These are phyloP conservation scores for Aphodius granarius DNA, from an alignment of 2,888 invertebrate genomes.

Conservation along the genomic window DNA sequence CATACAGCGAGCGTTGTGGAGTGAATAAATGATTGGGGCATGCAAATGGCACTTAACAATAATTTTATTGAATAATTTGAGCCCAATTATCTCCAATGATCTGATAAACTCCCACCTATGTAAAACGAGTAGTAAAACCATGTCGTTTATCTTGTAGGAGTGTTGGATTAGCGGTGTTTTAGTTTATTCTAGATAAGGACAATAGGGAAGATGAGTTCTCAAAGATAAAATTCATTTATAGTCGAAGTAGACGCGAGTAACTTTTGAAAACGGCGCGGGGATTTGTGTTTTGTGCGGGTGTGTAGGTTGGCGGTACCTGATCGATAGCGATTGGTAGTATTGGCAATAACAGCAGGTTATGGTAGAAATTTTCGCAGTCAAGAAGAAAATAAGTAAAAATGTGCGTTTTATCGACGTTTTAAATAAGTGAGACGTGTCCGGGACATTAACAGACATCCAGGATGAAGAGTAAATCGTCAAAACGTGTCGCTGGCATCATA, in stretches of 20 bases:
- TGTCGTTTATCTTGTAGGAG: neutral
- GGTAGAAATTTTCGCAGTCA: conserved; percentile 24
- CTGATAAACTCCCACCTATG: neutral
- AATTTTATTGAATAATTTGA: neutral
- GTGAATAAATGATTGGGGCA: neutral
- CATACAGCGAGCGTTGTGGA: no score
- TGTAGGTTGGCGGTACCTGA: conserved; percentile 4
- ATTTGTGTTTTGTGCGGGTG: neutral
- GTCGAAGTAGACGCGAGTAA: neutral
- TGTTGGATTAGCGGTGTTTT: neutral
- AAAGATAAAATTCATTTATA: neutral
- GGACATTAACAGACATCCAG: conserved; percentile 24
- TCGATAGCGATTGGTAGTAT: conserved; percentile 17
- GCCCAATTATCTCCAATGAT: neutral
- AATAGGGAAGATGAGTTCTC: neutral
- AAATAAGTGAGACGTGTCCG: conserved; percentile 9
- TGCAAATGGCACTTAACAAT: neutral
- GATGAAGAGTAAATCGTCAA: conserved; percentile 77
- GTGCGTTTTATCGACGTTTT: conserved; percentile 18
- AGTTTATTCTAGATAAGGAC: neutral
- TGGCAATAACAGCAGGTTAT: conserved; percentile 26
- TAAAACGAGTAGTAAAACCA: no score
- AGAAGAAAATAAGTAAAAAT: conserved; percentile 21
- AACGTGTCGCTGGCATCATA: conserved; percentile 85
- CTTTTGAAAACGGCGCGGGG: neutral